These are phyloP conservation scores for Myrmophylax atrothorax DNA, from an alignment of 2,113 vertebrate genomes.

Conservation along the genomic window DNA sequence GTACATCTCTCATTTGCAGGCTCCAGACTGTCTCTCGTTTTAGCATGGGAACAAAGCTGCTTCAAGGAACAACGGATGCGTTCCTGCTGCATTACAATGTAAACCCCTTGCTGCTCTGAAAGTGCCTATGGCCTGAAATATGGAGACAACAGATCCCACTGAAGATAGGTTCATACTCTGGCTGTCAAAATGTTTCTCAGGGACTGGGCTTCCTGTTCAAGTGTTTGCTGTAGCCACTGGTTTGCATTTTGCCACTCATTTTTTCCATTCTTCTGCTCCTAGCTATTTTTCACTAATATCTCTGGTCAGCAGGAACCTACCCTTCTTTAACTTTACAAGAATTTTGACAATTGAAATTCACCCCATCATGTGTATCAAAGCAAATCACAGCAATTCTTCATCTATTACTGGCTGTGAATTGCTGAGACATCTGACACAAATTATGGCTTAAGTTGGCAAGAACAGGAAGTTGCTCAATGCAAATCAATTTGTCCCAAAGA, in stretches of 20 bases:
- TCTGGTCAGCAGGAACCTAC: constrained; percentile 43
- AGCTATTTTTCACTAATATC: constrained; percentile 28
- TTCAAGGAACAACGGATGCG: fast-evolving
- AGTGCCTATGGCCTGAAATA: background rate
- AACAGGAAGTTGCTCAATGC: background rate
- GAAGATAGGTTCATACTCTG: background rate
- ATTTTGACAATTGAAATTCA: constrained; percentile 55
- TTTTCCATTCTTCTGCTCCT: constrained; percentile 28
- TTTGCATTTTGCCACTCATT: constrained; percentile 14
- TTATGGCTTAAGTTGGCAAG: constrained; percentile 24
- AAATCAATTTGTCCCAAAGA: constrained; percentile 4
- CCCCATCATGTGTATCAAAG: constrained; percentile 46
- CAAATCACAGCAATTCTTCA: constrained; percentile 37
- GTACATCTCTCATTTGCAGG: background rate
- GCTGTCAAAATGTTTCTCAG: background rate
- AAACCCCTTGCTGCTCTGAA: background rate
- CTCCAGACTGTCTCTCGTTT: constrained; percentile 32
- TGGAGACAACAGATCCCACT: background rate
- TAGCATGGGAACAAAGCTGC: background rate
- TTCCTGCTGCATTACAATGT: background rate
- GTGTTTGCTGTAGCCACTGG: background rate
- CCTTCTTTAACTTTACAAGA: constrained; percentile 36
- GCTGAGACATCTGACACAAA: constrained; percentile 52
- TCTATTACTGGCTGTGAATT: constrained; percentile 39
- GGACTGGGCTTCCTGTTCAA: background rate